phyloP scores from a whole-genome alignment of 1,140 invertebrate species.

The Ceratosolen solmsi region DNA sequence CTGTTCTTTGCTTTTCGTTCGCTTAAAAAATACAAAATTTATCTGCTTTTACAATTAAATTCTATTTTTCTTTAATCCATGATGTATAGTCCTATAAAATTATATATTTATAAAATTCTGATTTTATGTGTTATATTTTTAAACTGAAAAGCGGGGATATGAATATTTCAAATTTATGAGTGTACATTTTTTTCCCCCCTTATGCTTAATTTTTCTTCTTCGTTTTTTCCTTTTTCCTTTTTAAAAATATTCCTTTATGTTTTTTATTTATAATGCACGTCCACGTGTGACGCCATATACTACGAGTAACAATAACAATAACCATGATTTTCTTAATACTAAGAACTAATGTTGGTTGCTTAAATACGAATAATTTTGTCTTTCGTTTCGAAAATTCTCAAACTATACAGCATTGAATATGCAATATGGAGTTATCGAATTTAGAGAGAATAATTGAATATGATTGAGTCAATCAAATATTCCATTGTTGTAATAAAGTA shows the following conservation, averaged over 20 bases:
- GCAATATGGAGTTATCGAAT: background rate
- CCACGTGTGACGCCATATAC: background rate
- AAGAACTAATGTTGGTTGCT: background rate
- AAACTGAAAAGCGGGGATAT: background rate
- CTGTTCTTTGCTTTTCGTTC: background rate
- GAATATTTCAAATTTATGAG: background rate
- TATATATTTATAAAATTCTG: conserved; percentile 11
- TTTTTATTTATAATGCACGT: background rate
- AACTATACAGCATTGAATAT: background rate
- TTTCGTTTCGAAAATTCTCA: background rate
- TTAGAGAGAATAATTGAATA: background rate
- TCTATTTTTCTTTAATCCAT: conserved; percentile 6
- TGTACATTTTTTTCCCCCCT: background rate
- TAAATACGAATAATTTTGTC: background rate
- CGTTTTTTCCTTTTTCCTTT: too few relatives aligned
- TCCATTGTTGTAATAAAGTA: conserved; percentile 3
- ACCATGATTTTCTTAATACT: background rate
- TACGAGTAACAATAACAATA: too few relatives aligned
- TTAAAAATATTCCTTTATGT: too few relatives aligned
- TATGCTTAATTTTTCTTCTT: too few relatives aligned
- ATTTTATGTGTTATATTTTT: background rate
- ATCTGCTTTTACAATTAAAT: conserved; percentile 17
- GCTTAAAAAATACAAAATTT: conserved; percentile 6
- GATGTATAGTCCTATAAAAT: background rate
- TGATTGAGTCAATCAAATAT: background rate